phyloP scores from a whole-genome alignment of 2,888 invertebrate genomes.

The Ormyrus rosae region DNA sequence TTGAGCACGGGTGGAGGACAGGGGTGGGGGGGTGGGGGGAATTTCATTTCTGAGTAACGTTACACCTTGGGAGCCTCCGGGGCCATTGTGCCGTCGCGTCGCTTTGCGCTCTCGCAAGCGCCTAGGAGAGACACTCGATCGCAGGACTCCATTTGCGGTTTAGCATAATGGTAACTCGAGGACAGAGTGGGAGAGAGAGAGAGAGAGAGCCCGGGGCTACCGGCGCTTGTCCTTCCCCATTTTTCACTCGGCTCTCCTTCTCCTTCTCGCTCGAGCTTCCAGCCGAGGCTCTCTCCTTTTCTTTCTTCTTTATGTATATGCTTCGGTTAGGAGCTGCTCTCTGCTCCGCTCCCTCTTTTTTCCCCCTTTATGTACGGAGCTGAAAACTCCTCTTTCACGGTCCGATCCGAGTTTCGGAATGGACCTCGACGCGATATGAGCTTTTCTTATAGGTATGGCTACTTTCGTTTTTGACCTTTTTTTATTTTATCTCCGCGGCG shows the following conservation, averaged over 20 bases:
- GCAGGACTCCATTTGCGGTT: conserved; percentile 76
- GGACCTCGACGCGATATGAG: too few species aligned
- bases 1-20: neutral
- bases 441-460: too few species aligned
- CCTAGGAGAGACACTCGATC: conserved; percentile 73
- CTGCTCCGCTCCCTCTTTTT: neutral
- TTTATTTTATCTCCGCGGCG: too few species aligned
- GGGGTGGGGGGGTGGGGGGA: conserved; percentile 59
- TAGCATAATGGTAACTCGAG: conserved; percentile 76
- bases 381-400: neutral
- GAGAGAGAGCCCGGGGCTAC: conserved; percentile 64
- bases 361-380: neutral
- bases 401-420: too few species aligned
- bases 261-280: neutral
- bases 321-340: neutral
- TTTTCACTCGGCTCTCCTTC: conserved; percentile 43
- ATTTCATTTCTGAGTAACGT: conserved; percentile 75
- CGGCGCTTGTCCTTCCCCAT: conserved; percentile 47
- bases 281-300: neutral
- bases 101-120: conserved; percentile 55
- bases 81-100: conserved; percentile 69
- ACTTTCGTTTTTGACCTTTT: too few species aligned
- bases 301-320: neutral
- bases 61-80: conserved; percentile 70
- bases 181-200: conserved; percentile 59